Evolutionary conservation across 30 jellyfish, hydroid and myxozoan species (phyloP), one percentile per base, ranked within the genome.

Genomic region (Pseudorhiza aurosa): DNA sequence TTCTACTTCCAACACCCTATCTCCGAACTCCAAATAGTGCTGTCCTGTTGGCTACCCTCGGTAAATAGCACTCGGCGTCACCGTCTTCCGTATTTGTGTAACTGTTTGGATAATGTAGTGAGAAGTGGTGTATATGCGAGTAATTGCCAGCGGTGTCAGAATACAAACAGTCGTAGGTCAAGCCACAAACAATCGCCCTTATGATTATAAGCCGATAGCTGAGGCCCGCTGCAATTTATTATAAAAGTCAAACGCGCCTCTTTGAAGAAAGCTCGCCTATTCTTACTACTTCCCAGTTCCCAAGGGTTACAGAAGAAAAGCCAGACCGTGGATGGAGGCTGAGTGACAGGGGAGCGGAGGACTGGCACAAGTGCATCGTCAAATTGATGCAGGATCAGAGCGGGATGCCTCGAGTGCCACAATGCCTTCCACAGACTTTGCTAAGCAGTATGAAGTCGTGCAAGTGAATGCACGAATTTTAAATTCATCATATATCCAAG

Each of bases 171-270:
- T 51, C 75, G 60, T 53, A 73, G 86, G 86, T 73, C 86, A 73
- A 73, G 60, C 86, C 86, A 73, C 86, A 73, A 57, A 73, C 86
- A 73, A 73, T 73, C 62, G 43, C 86, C 14, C 86, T 28, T 43
- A 73, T 31, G 75, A 50, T 55, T n/a, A 49, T 73, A 73, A 73
- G 86, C 86, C 86, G 86, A 73, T 73, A 73, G 86, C 40, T 25
- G 75, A 31, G 32, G 86, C 86, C 86, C 86, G 86, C 86, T 73
- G 86, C 86, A 73, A 73, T 73, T 51, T 73, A 73, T 73, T 53
- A 50, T 73, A 29, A 24, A 39, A 73, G 86, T 44, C 86, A 73
- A 46, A 65, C 86, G 86, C 86, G 75, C 60, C 55, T 63, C 57
- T 73, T 73, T 53, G 67, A 44, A 73, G 62, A 50, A 51, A 46